phyloP scores from a whole-genome alignment of 2,797 vertebrate species.

The Champsocephalus gunnari region DNA sequence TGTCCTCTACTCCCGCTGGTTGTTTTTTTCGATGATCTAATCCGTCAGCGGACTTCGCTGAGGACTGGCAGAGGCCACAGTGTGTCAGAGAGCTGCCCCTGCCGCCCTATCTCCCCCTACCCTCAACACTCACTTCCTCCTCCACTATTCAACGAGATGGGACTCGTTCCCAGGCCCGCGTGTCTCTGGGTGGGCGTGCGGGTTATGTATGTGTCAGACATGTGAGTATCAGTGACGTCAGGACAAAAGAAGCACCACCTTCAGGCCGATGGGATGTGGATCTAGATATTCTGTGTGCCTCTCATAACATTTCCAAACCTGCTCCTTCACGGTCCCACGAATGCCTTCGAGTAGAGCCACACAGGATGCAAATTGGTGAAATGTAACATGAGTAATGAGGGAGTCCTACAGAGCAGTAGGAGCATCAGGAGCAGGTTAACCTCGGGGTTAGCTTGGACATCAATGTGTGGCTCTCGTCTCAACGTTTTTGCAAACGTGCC shows the following conservation, averaged over 20 bases:
- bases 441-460: conserved; percentile 4
- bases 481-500: conserved; percentile 17
- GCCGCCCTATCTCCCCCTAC: conserved; percentile 35
- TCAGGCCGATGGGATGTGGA: conserved; percentile 20
- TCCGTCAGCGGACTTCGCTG: conserved; percentile 76
- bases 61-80: conserved; percentile 61
- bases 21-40: conserved; percentile 71
- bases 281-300: background rate
- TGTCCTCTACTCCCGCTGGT: conserved; percentile 37
- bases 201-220: conserved; percentile 70
- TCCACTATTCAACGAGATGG: conserved; percentile 69
- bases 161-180: conserved; percentile 65
- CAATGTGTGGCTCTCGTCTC: conserved; percentile 1
- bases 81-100: conserved; percentile 68
- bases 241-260: conserved; percentile 34
- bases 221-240: conserved; percentile 60
- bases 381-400: conserved; percentile 31
- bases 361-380: conserved; percentile 11
- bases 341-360: background rate
- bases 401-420: conserved; percentile 3
- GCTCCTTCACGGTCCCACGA: background rate
- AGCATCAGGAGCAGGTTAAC: conserved; percentile 13
- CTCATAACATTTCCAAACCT: background rate
- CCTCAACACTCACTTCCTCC: conserved; percentile 71
- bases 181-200: conserved; percentile 70